Percentiles rank a stretch among this genome's conserved stretches.
These are phyloP conservation scores for Pristionchus mayeri DNA, from an alignment of 2,888 invertebrate species.

Conservation along the genomic window DNA sequence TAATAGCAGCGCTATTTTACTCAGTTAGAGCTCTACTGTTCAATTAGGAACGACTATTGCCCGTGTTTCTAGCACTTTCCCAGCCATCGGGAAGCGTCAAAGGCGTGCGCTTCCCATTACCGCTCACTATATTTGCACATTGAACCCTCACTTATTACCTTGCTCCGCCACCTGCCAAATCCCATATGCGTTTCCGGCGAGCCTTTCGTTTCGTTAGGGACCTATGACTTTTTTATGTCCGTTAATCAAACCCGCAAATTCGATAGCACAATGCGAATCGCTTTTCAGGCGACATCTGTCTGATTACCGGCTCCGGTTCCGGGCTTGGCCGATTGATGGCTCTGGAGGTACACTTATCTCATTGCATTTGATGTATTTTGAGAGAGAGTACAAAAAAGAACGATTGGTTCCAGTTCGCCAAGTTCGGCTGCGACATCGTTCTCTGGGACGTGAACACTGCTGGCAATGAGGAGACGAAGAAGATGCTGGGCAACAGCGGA, in stretches of 20 bases:
- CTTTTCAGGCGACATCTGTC: constrained; percentile 83
- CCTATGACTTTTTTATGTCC: too few relatives aligned
- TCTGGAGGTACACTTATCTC: constrained; percentile 36
- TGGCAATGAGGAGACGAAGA: constrained; percentile 87
- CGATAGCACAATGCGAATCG: not conserved
- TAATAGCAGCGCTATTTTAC: too few relatives aligned
- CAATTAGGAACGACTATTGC: too few relatives aligned
- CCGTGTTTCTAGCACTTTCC: too few relatives aligned
- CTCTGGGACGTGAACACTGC: constrained; percentile 90
- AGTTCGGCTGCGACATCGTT: constrained; percentile 83
- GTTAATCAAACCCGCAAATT: not conserved
- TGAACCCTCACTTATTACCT: not conserved
- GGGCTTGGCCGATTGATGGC: constrained; percentile 85
- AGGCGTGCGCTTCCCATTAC: too few relatives aligned
- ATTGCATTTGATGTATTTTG: too few relatives aligned
- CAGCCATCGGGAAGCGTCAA: too few relatives aligned
- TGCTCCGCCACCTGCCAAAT: too few relatives aligned
- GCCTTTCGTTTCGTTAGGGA: too few relatives aligned
- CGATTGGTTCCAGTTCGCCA: constrained; percentile 66
- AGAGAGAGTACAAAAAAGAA: not conserved
- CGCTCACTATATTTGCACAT: too few relatives aligned
- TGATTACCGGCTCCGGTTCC: constrained; percentile 91
- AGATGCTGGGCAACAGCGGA: constrained; percentile 80
- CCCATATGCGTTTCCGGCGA: too few relatives aligned
- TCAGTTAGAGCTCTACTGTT: too few relatives aligned